Percentiles rank a stretch among this genome's conserved stretches.
phyloP scores from a whole-genome alignment of 2,113 vertebrate genomes.

The Loxodonta africana region DNA sequence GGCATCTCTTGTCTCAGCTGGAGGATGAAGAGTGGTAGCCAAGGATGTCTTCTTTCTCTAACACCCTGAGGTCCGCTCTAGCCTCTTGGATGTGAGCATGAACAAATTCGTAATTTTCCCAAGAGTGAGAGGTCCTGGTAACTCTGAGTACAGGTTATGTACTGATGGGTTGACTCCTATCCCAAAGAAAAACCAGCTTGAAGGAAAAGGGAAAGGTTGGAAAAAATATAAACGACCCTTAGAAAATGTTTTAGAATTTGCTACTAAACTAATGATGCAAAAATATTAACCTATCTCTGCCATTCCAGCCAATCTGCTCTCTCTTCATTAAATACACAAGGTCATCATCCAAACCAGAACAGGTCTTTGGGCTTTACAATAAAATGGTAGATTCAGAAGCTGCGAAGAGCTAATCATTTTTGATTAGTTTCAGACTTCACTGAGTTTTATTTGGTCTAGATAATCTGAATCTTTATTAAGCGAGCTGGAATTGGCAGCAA shows the following conservation, averaged over 20 bases:
- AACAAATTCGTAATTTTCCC: neutral
- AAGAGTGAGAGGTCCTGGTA: neutral
- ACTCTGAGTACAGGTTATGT: neutral
- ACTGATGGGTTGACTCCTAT: slow-evolving; percentile 14
- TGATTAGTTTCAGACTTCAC: slow-evolving; percentile 84
- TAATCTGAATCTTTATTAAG: slow-evolving; percentile 84
- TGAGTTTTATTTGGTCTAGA: slow-evolving; percentile 81
- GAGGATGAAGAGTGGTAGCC: neutral
- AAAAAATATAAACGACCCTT: slow-evolving; percentile 24
- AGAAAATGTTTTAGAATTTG: slow-evolving; percentile 64
- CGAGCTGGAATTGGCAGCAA: slow-evolving; percentile 72
- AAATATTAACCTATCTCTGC: slow-evolving; percentile 51
- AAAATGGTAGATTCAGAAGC: slow-evolving; percentile 77
- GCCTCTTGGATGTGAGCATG: neutral
- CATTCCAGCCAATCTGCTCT: neutral
- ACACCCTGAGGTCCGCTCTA: neutral
- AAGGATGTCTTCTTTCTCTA: neutral
- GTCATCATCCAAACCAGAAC: slow-evolving; percentile 65
- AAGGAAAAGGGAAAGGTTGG: neutral
- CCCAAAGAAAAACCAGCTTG: neutral
- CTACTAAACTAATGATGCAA: slow-evolving; percentile 50
- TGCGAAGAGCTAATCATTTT: slow-evolving; percentile 80
- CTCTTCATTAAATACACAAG: slow-evolving; percentile 69
- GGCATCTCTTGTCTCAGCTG: neutral
- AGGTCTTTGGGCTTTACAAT: slow-evolving; percentile 62